Evolutionary conservation across 2,797 vertebrate genomes (phyloP).

Genomic region (Catharus ustulatus): DNA sequence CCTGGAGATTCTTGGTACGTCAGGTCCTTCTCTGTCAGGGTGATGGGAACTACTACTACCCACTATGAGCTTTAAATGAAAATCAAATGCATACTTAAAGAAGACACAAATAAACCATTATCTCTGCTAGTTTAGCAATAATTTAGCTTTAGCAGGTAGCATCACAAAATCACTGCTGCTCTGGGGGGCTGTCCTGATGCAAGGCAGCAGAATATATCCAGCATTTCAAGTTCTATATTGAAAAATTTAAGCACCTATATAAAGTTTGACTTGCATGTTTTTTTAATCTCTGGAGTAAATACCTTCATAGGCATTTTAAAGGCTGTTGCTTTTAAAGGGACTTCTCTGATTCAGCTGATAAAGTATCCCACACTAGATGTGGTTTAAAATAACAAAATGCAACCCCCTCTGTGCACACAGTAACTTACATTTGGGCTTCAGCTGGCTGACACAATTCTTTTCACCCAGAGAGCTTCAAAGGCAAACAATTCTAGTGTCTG

Average conservation of each 20-base stretch:
- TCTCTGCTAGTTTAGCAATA: background rate
- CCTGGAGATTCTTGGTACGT: rapidly evolving
- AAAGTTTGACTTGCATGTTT: background rate
- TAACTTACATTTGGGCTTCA: background rate
- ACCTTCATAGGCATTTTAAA: background rate
- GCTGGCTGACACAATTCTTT: background rate
- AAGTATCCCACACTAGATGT: rapidly evolving
- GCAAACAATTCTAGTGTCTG: background rate
- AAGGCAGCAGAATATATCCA: background rate
- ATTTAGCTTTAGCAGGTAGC: background rate
- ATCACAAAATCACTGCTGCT: background rate
- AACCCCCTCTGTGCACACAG: background rate
- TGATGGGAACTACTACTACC: background rate
- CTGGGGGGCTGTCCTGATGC: background rate
- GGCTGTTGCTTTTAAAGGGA: background rate
- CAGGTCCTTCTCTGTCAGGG: background rate
- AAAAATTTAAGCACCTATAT: background rate
- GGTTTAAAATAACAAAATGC: background rate
- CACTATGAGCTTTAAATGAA: background rate
- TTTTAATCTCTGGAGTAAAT: background rate
- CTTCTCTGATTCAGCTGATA: background rate
- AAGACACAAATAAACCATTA: background rate
- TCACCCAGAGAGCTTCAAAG: background rate
- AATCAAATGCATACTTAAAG: background rate
- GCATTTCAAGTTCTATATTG: background rate